These are phyloP conservation scores for Mungos mungo DNA, from an alignment of 2,113 vertebrate species.

Conservation along the genomic window DNA sequence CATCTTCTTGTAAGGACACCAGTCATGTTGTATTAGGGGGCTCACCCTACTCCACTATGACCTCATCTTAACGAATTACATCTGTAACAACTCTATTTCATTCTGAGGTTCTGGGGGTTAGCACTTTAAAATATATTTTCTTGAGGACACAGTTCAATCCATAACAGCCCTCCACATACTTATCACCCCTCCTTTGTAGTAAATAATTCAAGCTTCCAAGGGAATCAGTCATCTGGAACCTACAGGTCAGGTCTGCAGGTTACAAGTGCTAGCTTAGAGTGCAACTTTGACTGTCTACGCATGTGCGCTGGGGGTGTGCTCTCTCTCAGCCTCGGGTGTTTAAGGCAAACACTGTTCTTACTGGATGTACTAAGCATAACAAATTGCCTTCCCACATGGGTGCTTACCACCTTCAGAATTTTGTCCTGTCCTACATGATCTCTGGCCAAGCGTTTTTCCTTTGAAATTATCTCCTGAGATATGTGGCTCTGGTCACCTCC, in stretches of 20 bases:
- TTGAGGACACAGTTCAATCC: neutral
- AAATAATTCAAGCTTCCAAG: constrained; percentile 5
- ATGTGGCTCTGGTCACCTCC: neutral
- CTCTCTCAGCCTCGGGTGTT: neutral
- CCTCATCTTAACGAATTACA: neutral
- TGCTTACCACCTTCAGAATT: neutral
- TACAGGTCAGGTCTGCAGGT: neutral
- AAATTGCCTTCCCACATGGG: neutral
- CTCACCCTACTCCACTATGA: neutral
- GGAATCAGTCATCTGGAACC: neutral
- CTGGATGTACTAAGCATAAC: neutral
- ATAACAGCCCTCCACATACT: neutral
- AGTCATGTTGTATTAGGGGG: neutral
- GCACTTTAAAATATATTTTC: neutral
- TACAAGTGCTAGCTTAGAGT: neutral
- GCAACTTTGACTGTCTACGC: neutral
- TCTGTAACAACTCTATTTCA: neutral
- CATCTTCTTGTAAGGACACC: neutral
- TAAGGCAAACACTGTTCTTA: neutral
- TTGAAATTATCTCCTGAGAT: neutral
- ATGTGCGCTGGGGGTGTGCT: too few relatives aligned
- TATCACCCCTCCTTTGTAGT: neutral
- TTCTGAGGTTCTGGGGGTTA: neutral
- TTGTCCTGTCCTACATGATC: neutral
- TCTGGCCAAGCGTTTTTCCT: neutral